phyloP scores from a whole-genome alignment of 2,797 vertebrate genomes.

The Tokudaia muenninki region DNA sequence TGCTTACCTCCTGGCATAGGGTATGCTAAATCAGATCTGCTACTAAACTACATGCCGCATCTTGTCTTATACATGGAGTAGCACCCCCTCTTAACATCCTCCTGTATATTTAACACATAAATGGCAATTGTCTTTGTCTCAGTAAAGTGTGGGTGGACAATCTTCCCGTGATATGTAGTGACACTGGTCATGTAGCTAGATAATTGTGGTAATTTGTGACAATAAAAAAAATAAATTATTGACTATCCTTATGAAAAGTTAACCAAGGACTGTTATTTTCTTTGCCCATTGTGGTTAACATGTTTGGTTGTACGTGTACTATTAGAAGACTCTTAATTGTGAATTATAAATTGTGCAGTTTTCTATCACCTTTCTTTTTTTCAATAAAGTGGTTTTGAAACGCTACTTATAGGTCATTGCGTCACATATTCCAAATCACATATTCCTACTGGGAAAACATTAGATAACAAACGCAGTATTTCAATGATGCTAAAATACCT shows the following conservation, averaged over 20 bases:
- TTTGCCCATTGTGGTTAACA: constrained; percentile 77
- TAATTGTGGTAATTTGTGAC: constrained; percentile 95
- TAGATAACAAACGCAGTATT: not conserved
- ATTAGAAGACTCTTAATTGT: constrained; percentile 73
- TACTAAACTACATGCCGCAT: constrained; percentile 86
- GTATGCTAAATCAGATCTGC: constrained; percentile 79
- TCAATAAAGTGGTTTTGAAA: constrained; percentile 74
- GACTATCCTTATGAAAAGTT: constrained; percentile 90
- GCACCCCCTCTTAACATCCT: constrained; percentile 87
- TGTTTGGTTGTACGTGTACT: constrained; percentile 67
- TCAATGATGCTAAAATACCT: not conserved
- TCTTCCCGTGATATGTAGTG: constrained; percentile 93
- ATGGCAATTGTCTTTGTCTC: constrained; percentile 93
- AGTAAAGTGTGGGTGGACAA: constrained; percentile 93
- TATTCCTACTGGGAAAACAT: constrained; percentile 13
- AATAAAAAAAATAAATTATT: constrained; percentile 97
- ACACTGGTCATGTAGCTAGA: constrained; percentile 94
- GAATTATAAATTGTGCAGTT: constrained; percentile 48
- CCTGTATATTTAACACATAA: constrained; percentile 93
- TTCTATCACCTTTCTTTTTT: constrained; percentile 66
- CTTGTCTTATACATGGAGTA: constrained; percentile 85
- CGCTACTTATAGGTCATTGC: not conserved
- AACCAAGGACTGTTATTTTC: constrained; percentile 85
- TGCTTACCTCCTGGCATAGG: constrained; percentile 87
- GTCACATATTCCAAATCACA: constrained; percentile 15